Evolutionary conservation across 2,888 invertebrate species (phyloP).

Genomic region (Helobdella robusta): DNA sequence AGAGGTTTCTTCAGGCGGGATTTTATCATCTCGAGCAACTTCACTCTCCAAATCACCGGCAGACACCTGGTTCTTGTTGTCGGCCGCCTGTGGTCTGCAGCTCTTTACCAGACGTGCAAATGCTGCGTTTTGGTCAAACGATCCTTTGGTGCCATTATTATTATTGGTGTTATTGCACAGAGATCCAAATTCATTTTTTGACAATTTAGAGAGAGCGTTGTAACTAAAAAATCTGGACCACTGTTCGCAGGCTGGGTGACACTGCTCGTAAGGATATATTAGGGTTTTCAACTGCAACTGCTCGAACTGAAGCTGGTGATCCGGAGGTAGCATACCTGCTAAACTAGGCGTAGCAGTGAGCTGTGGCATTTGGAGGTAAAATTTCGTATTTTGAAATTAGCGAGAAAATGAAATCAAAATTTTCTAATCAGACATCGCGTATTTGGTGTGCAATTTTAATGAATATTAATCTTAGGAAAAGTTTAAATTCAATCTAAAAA

Average conservation of each 20-base stretch:
- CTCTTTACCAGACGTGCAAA: constrained; percentile 13
- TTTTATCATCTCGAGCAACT: neutral
- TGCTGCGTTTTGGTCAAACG: neutral
- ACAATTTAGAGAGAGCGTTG: neutral
- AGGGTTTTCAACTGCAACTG: constrained; percentile 2
- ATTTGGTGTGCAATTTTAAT: neutral
- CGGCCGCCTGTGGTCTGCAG: neutral
- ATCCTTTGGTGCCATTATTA: constrained; percentile 11
- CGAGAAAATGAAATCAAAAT: neutral
- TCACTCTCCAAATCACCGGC: neutral
- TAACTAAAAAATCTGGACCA: constrained; percentile 23
- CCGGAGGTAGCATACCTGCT: too few species aligned
- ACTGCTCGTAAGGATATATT: constrained; percentile 19
- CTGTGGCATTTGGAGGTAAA: too few species aligned
- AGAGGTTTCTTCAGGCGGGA: neutral
- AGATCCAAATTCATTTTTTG: neutral
- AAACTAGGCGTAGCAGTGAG: too few species aligned
- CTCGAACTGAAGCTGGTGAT: neutral
- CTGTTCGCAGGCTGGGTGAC: constrained; percentile 18
- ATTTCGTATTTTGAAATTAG: neutral
- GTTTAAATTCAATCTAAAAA: neutral
- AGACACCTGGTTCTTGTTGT: too few species aligned
- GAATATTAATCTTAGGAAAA: neutral
- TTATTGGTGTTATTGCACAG: too few species aligned
- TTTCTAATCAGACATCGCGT: neutral